Percentiles rank a stretch among this genome's conserved stretches.
These are phyloP conservation scores for Drosophila paranaensis DNA, from an alignment of 2,888 invertebrate species.

Conservation along the genomic window DNA sequence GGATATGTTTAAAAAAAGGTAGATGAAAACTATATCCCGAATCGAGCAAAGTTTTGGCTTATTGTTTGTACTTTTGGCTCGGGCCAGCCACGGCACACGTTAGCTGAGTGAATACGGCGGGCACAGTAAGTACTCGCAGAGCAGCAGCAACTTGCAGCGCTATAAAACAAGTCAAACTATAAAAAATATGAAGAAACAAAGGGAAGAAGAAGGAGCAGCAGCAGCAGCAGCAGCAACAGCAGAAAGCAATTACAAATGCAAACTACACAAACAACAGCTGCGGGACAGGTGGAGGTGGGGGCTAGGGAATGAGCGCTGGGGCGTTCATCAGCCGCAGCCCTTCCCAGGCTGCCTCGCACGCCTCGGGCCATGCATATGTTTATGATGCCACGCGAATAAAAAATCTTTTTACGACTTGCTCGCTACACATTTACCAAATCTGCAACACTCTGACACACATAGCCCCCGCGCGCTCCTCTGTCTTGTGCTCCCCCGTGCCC, in stretches of 20 bases:
- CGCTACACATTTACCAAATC: conserved; percentile 42
- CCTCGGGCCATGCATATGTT: conserved; percentile 60
- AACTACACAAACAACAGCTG: conserved; percentile 70
- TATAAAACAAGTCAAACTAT: conserved; percentile 64
- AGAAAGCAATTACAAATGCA: conserved; percentile 74
- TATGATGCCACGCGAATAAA: conserved; percentile 69
- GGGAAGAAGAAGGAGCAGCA: conserved; percentile 17
- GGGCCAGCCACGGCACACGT: conserved; percentile 3
- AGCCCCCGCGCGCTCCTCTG: not conserved
- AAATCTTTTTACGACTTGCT: conserved; percentile 70
- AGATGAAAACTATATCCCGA: conserved; percentile 21
- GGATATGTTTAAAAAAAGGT: too few species aligned
- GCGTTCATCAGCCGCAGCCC: not conserved
- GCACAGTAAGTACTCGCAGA: conserved; percentile 30
- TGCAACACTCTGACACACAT: conserved; percentile 16
- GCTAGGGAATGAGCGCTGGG: not conserved
- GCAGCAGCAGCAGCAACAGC: conserved; percentile 27
- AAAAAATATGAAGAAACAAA: conserved; percentile 41
- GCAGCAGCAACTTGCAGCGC: conserved; percentile 62
- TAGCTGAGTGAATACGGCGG: conserved; percentile 13
- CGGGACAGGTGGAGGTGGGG: conserved; percentile 2
- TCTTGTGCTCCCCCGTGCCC: not conserved
- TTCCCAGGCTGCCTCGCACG: too few species aligned
- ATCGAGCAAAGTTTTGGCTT: conserved; percentile 47
- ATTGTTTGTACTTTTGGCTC: conserved; percentile 38